Evolutionary conservation across 2,888 invertebrate species (phyloP).

Genomic region (Metalampra italica): DNA sequence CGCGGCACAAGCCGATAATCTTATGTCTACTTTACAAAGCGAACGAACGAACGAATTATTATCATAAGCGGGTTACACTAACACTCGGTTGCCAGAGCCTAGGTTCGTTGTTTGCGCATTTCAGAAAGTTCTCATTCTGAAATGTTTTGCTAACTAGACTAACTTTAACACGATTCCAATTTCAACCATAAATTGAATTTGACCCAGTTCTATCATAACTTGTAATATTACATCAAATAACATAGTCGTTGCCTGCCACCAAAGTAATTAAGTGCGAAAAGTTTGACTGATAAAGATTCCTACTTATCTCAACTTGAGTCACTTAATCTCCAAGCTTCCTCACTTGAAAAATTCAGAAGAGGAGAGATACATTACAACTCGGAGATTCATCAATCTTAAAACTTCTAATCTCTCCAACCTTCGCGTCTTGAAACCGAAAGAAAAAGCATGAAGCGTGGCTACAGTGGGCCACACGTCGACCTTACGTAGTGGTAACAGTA

Average conservation of each 20-base stretch:
- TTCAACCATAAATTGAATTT: neutral
- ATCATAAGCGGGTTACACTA: no score
- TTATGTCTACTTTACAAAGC: no score
- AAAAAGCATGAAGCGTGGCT: slow-evolving; percentile 25
- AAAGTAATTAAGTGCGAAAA: slow-evolving; percentile 2
- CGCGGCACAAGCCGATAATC: no score
- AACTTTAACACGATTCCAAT: neutral
- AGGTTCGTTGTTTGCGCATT: no score
- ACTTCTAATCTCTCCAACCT: slow-evolving; percentile 54
- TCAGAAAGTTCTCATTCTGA: no score
- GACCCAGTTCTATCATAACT: neutral
- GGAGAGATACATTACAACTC: slow-evolving; percentile 33
- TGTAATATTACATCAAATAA: neutral
- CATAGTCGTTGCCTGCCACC: neutral
- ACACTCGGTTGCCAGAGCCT: no score
- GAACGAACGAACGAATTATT: no score
- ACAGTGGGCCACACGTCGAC: no score
- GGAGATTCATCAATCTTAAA: slow-evolving; percentile 61
- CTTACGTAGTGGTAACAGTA: no score
- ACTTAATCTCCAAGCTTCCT: slow-evolving; percentile 30
- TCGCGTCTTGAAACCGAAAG: slow-evolving; percentile 27
- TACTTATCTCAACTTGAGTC: slow-evolving; percentile 24
- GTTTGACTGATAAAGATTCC: slow-evolving; percentile 17
- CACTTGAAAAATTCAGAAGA: slow-evolving; percentile 27
- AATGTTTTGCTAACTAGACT: no score